Conservation (phyloP, 2,888 invertebrate genomes). For the Cataglyphis albicans region DNA sequence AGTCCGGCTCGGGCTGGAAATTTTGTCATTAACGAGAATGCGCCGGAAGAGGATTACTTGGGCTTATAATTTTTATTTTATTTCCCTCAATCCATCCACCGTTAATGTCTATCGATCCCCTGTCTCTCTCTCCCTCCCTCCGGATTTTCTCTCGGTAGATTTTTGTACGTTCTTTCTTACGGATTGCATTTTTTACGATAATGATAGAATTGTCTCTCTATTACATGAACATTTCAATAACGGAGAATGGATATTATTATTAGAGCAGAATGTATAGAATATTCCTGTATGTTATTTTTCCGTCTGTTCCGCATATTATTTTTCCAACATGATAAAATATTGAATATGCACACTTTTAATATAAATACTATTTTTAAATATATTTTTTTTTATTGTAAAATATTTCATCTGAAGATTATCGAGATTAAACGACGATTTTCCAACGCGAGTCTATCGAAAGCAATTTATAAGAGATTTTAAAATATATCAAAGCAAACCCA, state of each 20-base stretch:
- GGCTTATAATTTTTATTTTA: slow-evolving; percentile 55
- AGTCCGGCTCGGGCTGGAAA: slow-evolving; percentile 47
- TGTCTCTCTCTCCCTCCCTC: background rate
- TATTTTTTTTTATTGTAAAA: slow-evolving; percentile 3
- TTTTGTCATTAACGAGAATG: slow-evolving; percentile 59
- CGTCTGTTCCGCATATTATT: background rate
- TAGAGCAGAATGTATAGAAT: background rate
- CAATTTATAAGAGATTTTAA: slow-evolving; percentile 32
- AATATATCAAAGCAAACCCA: background rate
- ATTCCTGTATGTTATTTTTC: background rate
- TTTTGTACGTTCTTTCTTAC: slow-evolving; percentile 24
- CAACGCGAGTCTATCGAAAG: background rate
- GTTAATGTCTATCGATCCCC: slow-evolving; percentile 44
- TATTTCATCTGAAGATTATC: slow-evolving; percentile 15
- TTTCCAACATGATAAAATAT: background rate
- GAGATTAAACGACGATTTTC: slow-evolving; percentile 18
- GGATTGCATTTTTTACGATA: slow-evolving; percentile 36
- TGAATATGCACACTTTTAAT: background rate
- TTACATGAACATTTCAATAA: background rate
- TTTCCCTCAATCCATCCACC: slow-evolving; percentile 20
- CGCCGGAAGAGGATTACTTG: slow-evolving; percentile 35
- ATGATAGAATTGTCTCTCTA: background rate
- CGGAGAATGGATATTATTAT: background rate
- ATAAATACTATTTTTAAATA: background rate
- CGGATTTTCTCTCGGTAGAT: background rate